Evolutionary conservation across 35 echinoderm and acorn worm species (phyloP), one percentile per base, ranked within the genome.

Genomic region (Heliocidaris erythrogramma): DNA sequence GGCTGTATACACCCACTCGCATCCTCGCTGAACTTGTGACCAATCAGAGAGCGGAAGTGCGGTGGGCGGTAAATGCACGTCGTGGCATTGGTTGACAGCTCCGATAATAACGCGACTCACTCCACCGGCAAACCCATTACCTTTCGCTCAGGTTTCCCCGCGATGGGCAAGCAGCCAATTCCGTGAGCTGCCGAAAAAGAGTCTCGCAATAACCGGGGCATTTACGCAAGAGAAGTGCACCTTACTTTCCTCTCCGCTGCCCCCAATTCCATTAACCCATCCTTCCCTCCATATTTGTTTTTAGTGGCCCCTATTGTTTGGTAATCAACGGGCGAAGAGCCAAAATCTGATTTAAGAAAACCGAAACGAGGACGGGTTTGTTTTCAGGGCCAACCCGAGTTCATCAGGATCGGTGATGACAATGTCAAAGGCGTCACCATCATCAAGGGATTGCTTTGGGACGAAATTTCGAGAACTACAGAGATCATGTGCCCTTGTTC

Each of bases 151-250:
- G 65, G 65, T 78, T 78, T 78, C 65, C 65, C 65, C 65, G 65
- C 27, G 65, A 78, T 78, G 65, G 65, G 65, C 65, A 78, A 27
- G 6, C 65, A 24, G 65, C 65, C 65, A 78, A 78, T 27, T 78
- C 65, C 65, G 65, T n/a, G 27, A 78, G 65, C 65, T 6, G 6
- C 11, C 65, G 7, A 18, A 3, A 42, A 18, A 7, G 27, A n/a
- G 18, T n/a, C 27, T 78, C 27, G 18, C 65, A 24, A 78, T 78
- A 21, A 78, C 65, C 65, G 65, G 61, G 65, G 27, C 65, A 78
- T 78, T 27, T 78, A 78, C 65, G 65, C 65, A 78, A 78, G 65
- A 78, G 65, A 78, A 78, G 65, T 78, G 65, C 65, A 78, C 65
- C 65, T 78, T 69, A 27, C 65, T 78, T 78, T 78, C 27, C 18